A percentile compares a stretch with the other conserved stretches of the same genome.
Evolutionary conservation across 64 coral and sea anemone genomes (phyloP).

Genomic region (Porites australiensis): DNA sequence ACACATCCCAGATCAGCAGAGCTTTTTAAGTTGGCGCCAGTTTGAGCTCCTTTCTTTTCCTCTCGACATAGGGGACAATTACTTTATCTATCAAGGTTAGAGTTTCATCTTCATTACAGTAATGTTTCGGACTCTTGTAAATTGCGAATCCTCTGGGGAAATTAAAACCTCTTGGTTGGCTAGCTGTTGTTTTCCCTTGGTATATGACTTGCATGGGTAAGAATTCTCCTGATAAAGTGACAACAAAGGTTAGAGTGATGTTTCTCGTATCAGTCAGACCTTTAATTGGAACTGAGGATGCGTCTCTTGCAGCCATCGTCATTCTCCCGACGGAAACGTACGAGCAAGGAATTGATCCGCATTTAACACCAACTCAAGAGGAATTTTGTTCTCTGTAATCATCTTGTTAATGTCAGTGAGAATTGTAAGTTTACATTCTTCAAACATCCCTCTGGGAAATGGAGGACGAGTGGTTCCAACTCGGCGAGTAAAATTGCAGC

Average conservation of each 20-base stretch:
- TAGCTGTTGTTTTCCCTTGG: constrained; percentile 59
- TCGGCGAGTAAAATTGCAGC: constrained; percentile 10
- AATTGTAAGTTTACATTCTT: constrained; percentile 8
- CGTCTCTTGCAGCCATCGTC: constrained; percentile 31
- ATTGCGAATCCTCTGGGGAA: constrained; percentile 52
- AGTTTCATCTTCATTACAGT: constrained; percentile 64
- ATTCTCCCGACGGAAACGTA: constrained; percentile 58
- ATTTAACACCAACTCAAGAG: constrained; percentile 45
- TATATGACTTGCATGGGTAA: constrained; percentile 67
- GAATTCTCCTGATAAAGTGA: constrained; percentile 60
- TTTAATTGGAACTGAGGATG: constrained; percentile 62
- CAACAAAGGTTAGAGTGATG: constrained; percentile 55
- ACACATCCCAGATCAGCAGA: constrained; percentile 70
- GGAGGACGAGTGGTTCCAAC: constrained; percentile 4
- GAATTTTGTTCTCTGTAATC: background rate
- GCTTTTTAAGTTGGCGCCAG: constrained; percentile 58
- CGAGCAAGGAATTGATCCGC: constrained; percentile 43
- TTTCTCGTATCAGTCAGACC: constrained; percentile 58
- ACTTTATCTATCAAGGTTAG: constrained; percentile 63
- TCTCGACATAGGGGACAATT: constrained; percentile 64
- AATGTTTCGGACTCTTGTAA: constrained; percentile 59
- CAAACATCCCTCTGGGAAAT: constrained; percentile 3
- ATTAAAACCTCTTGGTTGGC: constrained; percentile 51
- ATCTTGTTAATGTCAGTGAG: background rate
- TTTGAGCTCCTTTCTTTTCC: constrained; percentile 57